Base-by-base conservation (phyloP, 2,113 vertebrate genomes). In the Esox niger region DNA sequence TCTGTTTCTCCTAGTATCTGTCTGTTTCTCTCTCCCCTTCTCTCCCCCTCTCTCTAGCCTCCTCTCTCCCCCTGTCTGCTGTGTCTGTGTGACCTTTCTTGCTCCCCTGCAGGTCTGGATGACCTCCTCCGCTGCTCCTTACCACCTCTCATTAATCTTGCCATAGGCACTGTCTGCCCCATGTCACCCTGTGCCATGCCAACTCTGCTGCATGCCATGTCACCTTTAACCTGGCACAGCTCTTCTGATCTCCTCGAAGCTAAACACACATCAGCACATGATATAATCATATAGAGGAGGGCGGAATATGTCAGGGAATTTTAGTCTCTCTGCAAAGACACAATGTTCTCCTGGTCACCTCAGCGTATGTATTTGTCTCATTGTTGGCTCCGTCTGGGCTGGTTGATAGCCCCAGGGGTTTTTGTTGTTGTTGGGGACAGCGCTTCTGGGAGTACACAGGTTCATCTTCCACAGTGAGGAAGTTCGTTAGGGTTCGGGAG, bases 111-210 rank as follows among this genome's bases (percentile, higher is more conserved):
- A 43, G 35, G 35, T 13, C 35, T 43, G 35, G 13, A 10, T 81
- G 80, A 75, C 83, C 80, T 81, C 79, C 74, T 70, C 71, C 70
- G 56, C 75, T 62, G 75, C 74, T 80, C 74, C 35, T 31, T 71
- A 47, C 60, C 35, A 11, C 68, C 74, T 56, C 70, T 81, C 82
- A 87, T 90, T 87, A 87, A 82, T 89, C 86, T 89, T 75, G 64
- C 81, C 69, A 75, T 64, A 61, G 71, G 66, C 71, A 38, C 33
- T 9, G 52, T 69, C 69, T 65, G 20, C 47, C 38, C 15, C 15
- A 10, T n/a, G 30, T 57, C 52, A 69, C 62, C 31, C 65, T 35
- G 62, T 66, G 21, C 59, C 27, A 66, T 57, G 54, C 35, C 2
- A 25, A n/a, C n/a, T n/a, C n/a, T n/a, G 21, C 49, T 2, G 1